These are phyloP conservation scores for Eulithis testata DNA, from an alignment of 2,888 invertebrate species.

Conservation along the genomic window DNA sequence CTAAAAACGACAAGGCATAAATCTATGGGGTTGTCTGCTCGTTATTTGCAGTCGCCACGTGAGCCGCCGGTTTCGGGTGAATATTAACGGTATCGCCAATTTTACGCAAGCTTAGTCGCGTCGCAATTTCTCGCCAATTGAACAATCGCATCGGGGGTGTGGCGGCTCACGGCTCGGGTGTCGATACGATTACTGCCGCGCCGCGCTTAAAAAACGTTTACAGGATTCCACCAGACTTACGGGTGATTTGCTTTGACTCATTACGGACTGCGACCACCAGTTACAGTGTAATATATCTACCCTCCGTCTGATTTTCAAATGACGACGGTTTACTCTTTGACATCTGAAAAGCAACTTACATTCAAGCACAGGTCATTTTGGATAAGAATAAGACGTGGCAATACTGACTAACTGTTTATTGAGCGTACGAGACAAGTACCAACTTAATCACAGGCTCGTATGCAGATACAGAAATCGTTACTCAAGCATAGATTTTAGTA, in stretches of 20 bases:
- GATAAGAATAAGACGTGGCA: too few relatives aligned
- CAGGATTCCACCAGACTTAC: slow-evolving; percentile 37
- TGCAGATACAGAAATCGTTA: too few relatives aligned
- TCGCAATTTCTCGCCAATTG: slow-evolving; percentile 84
- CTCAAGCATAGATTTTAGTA: too few relatives aligned
- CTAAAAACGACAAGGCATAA: slow-evolving; percentile 81
- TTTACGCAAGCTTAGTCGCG: slow-evolving; percentile 82
- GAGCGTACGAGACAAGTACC: too few relatives aligned
- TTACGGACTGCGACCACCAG: slow-evolving; percentile 18
- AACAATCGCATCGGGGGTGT: slow-evolving; percentile 75
- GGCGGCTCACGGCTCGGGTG: slow-evolving; percentile 54
- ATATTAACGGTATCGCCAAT: slow-evolving; percentile 85
- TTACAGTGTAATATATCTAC: slow-evolving; percentile 8
- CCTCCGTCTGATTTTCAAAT: background rate
- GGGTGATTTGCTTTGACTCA: slow-evolving; percentile 32
- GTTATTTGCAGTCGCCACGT: slow-evolving; percentile 84
- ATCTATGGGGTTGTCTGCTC: slow-evolving; percentile 78
- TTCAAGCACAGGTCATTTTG: too few relatives aligned
- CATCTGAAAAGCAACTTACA: too few relatives aligned
- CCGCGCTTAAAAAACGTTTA: slow-evolving; percentile 53
- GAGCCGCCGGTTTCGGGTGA: slow-evolving; percentile 81
- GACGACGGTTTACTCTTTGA: background rate
- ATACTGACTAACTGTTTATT: too few relatives aligned
- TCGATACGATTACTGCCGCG: slow-evolving; percentile 55
- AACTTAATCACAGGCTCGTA: too few relatives aligned